These are phyloP conservation scores for Phrynocephalus vlangalii DNA, from an alignment of 2,797 vertebrate species.

Conservation along the genomic window DNA sequence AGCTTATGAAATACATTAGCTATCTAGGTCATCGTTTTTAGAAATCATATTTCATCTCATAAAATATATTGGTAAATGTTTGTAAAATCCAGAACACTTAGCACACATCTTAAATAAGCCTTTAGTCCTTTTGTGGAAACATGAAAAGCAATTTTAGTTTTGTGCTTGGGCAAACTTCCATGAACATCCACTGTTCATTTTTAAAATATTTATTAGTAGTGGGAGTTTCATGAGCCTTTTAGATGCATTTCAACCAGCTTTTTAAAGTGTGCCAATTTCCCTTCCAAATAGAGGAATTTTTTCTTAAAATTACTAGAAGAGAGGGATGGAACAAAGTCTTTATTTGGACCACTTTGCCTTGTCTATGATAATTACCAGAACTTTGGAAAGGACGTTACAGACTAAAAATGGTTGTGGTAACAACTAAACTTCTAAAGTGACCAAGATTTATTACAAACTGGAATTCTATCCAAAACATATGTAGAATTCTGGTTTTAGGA, in stretches of 20 bases:
- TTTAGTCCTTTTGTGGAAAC: conserved; percentile 34
- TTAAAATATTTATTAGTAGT: conserved; percentile 38
- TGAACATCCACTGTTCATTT: background rate
- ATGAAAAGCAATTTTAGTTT: conserved; percentile 51
- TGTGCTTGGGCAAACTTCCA: conserved; percentile 46
- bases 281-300: conserved; percentile 55
- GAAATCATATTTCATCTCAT: conserved; percentile 35
- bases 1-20: conserved; percentile 19
- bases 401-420: conserved; percentile 44
- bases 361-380: conserved; percentile 27
- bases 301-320: conserved; percentile 44
- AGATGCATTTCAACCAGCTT: conserved; percentile 53
- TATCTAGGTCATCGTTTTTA: conserved; percentile 9
- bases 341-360: conserved; percentile 30
- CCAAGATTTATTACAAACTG: conserved; percentile 48
- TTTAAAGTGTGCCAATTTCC: conserved; percentile 64
- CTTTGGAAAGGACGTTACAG: conserved; percentile 44
- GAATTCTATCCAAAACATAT: conserved; percentile 19
- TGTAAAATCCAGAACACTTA: conserved; percentile 41
- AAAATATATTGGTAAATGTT: conserved; percentile 42
- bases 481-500: conserved; percentile 29
- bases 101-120: conserved; percentile 49
- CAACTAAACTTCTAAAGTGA: conserved; percentile 42
- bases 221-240: conserved; percentile 61
- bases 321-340: conserved; percentile 22